phyloP scores from a whole-genome alignment of 2,888 invertebrate species.

The Caenorhabditis japonica region DNA sequence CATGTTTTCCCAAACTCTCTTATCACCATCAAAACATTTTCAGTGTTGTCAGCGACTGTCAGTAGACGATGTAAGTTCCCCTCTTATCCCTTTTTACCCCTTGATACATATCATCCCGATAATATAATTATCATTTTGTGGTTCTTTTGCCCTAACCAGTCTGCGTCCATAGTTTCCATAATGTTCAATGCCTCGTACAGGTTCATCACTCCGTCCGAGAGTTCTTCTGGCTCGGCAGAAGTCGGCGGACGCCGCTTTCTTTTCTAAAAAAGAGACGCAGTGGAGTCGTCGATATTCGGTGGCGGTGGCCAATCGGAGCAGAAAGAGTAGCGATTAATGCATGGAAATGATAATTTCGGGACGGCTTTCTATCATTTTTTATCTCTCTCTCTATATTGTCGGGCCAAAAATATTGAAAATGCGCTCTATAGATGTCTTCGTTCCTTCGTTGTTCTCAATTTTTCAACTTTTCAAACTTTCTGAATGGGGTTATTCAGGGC shows the following conservation, averaged over 20 bases:
- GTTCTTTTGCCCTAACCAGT: slow-evolving; percentile 27
- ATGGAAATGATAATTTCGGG: slow-evolving; percentile 26
- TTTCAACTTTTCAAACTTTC: no score
- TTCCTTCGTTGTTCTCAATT: no score
- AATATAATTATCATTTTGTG: slow-evolving; percentile 30
- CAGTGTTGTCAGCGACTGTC: slow-evolving; percentile 69
- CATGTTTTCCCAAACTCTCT: slow-evolving; percentile 9
- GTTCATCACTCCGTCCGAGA: slow-evolving; percentile 26
- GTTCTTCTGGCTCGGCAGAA: slow-evolving; percentile 33
- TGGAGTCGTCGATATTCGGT: slow-evolving; percentile 35
- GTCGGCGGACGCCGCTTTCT: slow-evolving; percentile 42
- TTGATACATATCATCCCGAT: background rate
- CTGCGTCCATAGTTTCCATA: slow-evolving; percentile 4
- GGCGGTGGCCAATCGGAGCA: slow-evolving; percentile 21
- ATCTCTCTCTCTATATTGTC: background rate
- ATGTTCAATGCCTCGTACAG: background rate
- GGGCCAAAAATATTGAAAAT: no score
- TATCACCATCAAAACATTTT: slow-evolving; percentile 51
- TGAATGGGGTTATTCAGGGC: no score
- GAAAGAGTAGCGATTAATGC: slow-evolving; percentile 29
- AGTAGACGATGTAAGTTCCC: slow-evolving; percentile 74
- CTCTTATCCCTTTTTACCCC: slow-evolving; percentile 1
- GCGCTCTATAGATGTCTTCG: no score
- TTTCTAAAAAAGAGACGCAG: slow-evolving; percentile 25
- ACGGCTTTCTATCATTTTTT: slow-evolving; percentile 18